phyloP scores from a whole-genome alignment of 2,113 vertebrate genomes.

The Semnornis frantzii region DNA sequence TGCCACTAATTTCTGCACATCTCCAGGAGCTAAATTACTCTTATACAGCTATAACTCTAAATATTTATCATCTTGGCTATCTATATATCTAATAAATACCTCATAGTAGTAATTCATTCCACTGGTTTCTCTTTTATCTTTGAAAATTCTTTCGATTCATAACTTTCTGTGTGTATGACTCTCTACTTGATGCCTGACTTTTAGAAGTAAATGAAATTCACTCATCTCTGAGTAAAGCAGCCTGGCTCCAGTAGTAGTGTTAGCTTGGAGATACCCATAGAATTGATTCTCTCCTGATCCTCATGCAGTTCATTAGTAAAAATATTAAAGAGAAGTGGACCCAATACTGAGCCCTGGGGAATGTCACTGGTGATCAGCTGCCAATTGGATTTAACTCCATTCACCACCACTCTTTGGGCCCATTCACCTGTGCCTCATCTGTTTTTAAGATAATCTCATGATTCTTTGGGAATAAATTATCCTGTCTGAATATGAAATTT shows the following conservation, averaged over 20 bases:
- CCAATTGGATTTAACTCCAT: no score
- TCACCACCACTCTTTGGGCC: no score
- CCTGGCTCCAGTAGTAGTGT: background rate
- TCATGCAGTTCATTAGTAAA: no score
- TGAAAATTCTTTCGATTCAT: background rate
- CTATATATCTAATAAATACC: background rate
- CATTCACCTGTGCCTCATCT: background rate
- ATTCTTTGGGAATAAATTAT: background rate
- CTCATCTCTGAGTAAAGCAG: background rate
- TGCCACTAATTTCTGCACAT: background rate
- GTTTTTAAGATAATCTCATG: background rate
- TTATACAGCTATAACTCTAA: background rate
- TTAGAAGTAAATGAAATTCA: background rate
- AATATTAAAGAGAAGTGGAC: no score
- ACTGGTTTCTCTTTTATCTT: background rate
- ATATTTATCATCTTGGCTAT: background rate
- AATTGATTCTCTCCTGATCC: background rate
- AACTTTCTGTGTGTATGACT: background rate
- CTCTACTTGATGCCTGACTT: background rate
- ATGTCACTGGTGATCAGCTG: no score
- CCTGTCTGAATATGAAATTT: background rate
- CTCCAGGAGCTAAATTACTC: background rate
- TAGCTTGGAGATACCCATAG: background rate
- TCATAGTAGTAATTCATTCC: background rate
- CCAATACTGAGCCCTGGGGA: no score